phyloP scores from a whole-genome alignment of 1,140 invertebrate genomes.

The Aricia agestis region DNA sequence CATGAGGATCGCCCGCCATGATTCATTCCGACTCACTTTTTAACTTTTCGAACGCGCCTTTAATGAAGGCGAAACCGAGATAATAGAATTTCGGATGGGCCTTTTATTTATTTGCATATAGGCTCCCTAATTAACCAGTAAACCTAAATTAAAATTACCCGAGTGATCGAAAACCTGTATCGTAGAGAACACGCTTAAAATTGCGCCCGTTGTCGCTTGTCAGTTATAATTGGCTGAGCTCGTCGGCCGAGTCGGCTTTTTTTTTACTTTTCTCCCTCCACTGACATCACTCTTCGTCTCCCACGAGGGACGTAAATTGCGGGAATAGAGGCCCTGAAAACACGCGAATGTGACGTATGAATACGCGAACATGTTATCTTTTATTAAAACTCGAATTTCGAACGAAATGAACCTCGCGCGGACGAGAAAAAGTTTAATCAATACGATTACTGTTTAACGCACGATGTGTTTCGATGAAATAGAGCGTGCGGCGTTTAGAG shows the following conservation, averaged over 20 bases:
- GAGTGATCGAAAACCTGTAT: slow-evolving; percentile 21
- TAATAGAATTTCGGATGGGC: slow-evolving; percentile 49
- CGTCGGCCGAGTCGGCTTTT: slow-evolving; percentile 66
- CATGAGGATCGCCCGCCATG: slow-evolving; percentile 72
- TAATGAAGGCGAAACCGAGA: slow-evolving; percentile 64
- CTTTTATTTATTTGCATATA: not conserved
- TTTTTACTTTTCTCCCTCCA: slow-evolving; percentile 58
- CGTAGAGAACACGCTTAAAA: slow-evolving; percentile 32
- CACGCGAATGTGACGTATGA: slow-evolving; percentile 69
- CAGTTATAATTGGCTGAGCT: slow-evolving; percentile 77
- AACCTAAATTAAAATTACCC: slow-evolving; percentile 12
- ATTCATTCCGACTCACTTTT: slow-evolving; percentile 70
- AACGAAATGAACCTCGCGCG: slow-evolving; percentile 29
- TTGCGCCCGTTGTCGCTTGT: slow-evolving; percentile 44
- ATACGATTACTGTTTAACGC: not conserved
- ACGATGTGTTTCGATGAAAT: not conserved
- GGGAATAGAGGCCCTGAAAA: slow-evolving; percentile 59
- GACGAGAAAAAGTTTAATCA: slow-evolving; percentile 6
- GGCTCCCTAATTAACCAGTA: slow-evolving; percentile 4
- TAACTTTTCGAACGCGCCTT: slow-evolving; percentile 63
- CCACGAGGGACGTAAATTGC: slow-evolving; percentile 69
- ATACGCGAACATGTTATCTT: slow-evolving; percentile 61
- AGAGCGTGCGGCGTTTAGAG: not conserved
- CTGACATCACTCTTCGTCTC: slow-evolving; percentile 73
- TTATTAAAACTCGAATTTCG: slow-evolving; percentile 69